Evolutionary conservation across 2,888 invertebrate genomes (phyloP).

Genomic region (Penaeus monodon): DNA sequence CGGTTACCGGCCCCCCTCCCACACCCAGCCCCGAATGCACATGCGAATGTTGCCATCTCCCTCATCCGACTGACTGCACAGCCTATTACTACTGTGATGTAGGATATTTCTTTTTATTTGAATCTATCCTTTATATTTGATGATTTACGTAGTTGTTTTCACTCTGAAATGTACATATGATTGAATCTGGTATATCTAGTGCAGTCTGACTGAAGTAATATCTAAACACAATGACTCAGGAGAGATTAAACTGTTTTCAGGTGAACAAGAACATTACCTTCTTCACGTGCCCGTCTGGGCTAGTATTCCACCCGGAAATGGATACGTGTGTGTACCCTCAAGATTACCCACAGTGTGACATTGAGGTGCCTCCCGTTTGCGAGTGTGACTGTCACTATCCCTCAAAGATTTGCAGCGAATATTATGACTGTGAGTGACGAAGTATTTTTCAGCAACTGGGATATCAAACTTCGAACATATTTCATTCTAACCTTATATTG

Average conservation of each 20-base stretch:
- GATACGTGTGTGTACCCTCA: conserved; percentile 9
- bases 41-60: conserved; percentile 32
- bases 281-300: conserved; percentile 9
- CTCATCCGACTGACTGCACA: conserved; percentile 49
- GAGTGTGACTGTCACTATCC: conserved; percentile 37
- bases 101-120: background rate
- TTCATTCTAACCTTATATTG: background rate
- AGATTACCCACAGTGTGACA: background rate
- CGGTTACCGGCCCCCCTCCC: background rate
- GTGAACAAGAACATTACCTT: background rate
- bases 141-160: too few relatives aligned
- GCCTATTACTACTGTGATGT: conserved; percentile 52
- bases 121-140: background rate
- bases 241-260: background rate
- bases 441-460: background rate
- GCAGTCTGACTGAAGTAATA: too few relatives aligned
- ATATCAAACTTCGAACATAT: background rate
- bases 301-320: conserved; percentile 16
- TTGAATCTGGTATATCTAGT: too few relatives aligned
- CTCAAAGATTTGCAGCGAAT: conserved; percentile 58
- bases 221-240: too few relatives aligned
- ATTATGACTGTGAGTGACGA: conserved; percentile 54
- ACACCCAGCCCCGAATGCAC: background rate
- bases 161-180: too few relatives aligned
- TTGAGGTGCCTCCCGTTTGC: conserved; percentile 66